These are phyloP conservation scores for Ennomos erosarius DNA, from an alignment of 2,888 invertebrate species.

Conservation along the genomic window DNA sequence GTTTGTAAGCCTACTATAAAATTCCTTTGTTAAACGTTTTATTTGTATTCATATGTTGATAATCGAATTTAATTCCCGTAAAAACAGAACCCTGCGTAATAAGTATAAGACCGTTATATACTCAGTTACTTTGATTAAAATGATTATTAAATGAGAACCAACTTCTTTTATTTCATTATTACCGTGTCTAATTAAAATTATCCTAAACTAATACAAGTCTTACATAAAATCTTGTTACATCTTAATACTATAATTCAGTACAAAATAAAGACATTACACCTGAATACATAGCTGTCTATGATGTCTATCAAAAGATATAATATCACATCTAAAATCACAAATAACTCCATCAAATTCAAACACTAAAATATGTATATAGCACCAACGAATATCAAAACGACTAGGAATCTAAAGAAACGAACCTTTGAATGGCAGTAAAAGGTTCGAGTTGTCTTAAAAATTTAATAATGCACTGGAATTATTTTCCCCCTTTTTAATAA, in stretches of 20 bases:
- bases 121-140: slow-evolving; percentile 31
- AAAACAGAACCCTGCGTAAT: slow-evolving; percentile 17
- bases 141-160: slow-evolving; percentile 29
- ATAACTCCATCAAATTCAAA: background rate
- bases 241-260: background rate
- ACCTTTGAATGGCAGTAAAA: too few species aligned
- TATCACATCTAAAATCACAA: slow-evolving; percentile 11
- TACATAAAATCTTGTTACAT: background rate
- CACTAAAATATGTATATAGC: too few species aligned
- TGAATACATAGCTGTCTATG: background rate
- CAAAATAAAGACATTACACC: background rate
- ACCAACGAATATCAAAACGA: too few species aligned
- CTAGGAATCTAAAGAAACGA: too few species aligned
- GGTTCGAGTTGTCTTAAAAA: too few species aligned
- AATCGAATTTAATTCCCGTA: slow-evolving; percentile 25
- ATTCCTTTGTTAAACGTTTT: background rate
- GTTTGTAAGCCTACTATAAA: slow-evolving; percentile 2
- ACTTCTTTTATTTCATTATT: slow-evolving; percentile 18
- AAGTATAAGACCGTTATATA: slow-evolving; percentile 22
- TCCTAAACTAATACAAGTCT: background rate
- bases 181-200: background rate
- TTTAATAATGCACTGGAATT: too few species aligned
- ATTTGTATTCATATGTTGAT: slow-evolving; percentile 5
- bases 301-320: slow-evolving; percentile 2
- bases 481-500: too few species aligned